Evolutionary conservation across 2,113 vertebrate species (phyloP).

Genomic region (Xiphorhynchus elegans): DNA sequence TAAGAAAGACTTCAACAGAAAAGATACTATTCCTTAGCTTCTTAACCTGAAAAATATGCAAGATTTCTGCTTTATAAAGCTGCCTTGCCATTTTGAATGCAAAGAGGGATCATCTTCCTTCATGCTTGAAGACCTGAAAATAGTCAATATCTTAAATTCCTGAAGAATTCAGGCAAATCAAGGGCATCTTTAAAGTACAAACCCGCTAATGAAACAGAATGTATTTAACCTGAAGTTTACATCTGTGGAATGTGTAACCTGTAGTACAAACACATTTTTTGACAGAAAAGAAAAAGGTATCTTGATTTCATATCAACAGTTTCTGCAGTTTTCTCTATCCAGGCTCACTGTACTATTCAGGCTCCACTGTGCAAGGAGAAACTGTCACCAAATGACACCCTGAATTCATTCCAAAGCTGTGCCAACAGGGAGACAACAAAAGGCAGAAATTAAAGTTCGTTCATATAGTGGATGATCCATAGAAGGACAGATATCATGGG

Average conservation of each 20-base stretch:
- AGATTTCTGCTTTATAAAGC: neutral
- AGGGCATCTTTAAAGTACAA: neutral
- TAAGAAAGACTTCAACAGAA: neutral
- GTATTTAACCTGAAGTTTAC: neutral
- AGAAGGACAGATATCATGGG: neutral
- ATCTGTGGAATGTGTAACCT: neutral
- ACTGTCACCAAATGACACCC: slow-evolving; percentile 51
- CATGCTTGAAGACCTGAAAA: neutral
- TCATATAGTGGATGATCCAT: neutral
- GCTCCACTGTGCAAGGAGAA: slow-evolving; percentile 46
- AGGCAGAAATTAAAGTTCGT: slow-evolving; percentile 23
- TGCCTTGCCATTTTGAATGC: neutral
- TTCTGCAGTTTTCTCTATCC: slow-evolving; percentile 33
- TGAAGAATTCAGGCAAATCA: neutral
- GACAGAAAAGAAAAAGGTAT: slow-evolving; percentile 59
- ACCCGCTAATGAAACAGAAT: neutral
- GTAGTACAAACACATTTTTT: neutral
- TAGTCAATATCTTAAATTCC: neutral
- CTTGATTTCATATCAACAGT: slow-evolving; percentile 47
- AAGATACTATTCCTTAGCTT: neutral
- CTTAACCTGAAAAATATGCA: slow-evolving; percentile 3
- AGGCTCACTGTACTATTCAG: slow-evolving; percentile 24
- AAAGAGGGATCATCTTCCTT: slow-evolving; percentile 21
- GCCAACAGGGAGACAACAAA: slow-evolving; percentile 48
- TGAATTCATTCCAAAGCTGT: slow-evolving; percentile 58